Base-by-base conservation (phyloP, 2,888 invertebrate species). In the Xanthia icteritia region DNA sequence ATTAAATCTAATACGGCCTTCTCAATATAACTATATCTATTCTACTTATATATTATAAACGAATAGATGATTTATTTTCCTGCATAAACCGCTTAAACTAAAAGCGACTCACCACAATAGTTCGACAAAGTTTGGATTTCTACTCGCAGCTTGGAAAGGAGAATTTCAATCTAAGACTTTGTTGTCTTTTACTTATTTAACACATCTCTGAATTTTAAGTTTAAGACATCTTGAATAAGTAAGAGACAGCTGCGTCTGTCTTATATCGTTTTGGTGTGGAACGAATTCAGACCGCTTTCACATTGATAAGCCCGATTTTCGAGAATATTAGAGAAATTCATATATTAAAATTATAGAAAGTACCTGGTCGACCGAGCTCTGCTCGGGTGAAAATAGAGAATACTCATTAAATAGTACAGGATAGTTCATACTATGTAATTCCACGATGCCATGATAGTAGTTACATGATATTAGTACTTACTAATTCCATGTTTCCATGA, bases 31-130 rank as follows among this genome's bases (percentile, higher is more conserved):
- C 0, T 54, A 31, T 67, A 48, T 1, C 27, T n/a, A 17, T 1
- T 1, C 27, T n/a, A 17, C 2, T 3, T 36, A 45, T 13, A n/a
- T 27, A 42, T 39, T 42, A 45, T 27, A 36, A 8, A n/a, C 4
- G 15, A 15, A 36, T 2, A 58, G n/a, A 54, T 36, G 51, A 54
- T 82, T 76, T 69, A 58, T 42, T 76, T 73, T n/a, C 39, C 23
- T 63, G 45, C 63, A 23, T 73, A 77, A 74, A 77, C 82, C 27
- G 61, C 54, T 77, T 73, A 23, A 68, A 83, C 73, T 72, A 48
- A 79, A 48, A 76, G 78, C 68, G 60, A 51, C 31, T 76, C 56
- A 76, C 88, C 88, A 60, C 83, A 86, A 83, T 81, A 86, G 76
- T 83, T 83, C 23, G 45, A 48, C 73, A 23, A 81, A 88, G 78